A percentile compares a stretch with the other conserved stretches of the same genome.
Evolutionary conservation across 2,113 vertebrate genomes (phyloP).

Genomic region (Alces alces): DNA sequence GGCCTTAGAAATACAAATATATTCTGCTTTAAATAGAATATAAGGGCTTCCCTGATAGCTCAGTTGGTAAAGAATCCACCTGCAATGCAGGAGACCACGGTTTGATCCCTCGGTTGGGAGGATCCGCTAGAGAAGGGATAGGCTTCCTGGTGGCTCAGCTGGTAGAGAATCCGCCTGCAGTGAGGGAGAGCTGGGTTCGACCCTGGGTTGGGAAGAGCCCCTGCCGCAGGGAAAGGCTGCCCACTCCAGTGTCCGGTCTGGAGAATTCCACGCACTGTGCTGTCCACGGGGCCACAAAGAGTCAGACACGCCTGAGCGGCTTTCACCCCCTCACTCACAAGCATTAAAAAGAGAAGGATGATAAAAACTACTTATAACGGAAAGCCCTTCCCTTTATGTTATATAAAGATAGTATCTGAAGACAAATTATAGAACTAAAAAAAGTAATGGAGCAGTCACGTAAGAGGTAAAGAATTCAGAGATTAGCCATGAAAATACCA

Average conservation of each 20-base stretch:
- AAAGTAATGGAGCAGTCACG: neutral
- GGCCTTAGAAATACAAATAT: neutral
- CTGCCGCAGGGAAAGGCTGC: neutral
- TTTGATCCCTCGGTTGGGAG: neutral
- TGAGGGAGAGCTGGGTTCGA: neutral
- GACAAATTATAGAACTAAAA: neutral
- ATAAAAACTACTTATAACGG: neutral
- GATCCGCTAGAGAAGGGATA: neutral
- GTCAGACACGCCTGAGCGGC: accelerated
- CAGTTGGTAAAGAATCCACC: neutral
- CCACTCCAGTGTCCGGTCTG: neutral
- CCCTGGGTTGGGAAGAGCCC: neutral
- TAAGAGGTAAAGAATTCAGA: neutral
- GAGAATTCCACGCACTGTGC: neutral
- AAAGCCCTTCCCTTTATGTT: neutral
- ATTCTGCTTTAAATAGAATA: neutral
- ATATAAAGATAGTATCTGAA: neutral
- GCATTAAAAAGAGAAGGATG: neutral
- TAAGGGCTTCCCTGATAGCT: neutral
- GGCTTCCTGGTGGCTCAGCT: neutral
- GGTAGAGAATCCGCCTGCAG: neutral
- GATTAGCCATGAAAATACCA: neutral
- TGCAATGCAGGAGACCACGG: neutral
- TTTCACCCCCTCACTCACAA: neutral
- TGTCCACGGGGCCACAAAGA: neutral